Evolutionary conservation across 1,140 invertebrate genomes (phyloP).

Genomic region (Solen grandis): DNA sequence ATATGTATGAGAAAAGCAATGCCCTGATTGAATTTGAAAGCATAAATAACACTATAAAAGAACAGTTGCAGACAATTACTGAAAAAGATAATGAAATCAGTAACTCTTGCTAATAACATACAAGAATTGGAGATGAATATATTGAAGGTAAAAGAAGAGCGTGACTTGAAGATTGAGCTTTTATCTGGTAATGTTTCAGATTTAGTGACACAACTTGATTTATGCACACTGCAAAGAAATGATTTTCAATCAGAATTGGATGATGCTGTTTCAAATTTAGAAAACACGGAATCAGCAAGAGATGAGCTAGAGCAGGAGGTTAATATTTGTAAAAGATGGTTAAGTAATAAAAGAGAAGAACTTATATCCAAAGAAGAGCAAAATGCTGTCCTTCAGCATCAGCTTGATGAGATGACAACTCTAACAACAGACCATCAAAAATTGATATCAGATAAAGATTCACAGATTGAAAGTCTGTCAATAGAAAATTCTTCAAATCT

Average conservation of each 20-base stretch:
- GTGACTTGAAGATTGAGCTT: conserved; percentile 38
- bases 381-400: background rate
- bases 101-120: conserved; percentile 45
- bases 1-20: conserved; percentile 37
- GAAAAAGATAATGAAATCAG: conserved; percentile 51
- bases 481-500: too few relatives aligned
- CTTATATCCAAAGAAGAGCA: background rate
- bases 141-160: conserved; percentile 42
- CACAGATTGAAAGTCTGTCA: conserved; percentile 29
- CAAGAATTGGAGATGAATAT: conserved; percentile 47
- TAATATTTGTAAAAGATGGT: background rate
- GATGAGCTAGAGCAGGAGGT: conserved; percentile 37
- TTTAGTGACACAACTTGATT: conserved; percentile 46
- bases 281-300: conserved; percentile 51
- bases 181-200: conserved; percentile 46
- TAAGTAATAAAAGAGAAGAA: conserved; percentile 6
- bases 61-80: background rate
- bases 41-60: conserved; percentile 10
- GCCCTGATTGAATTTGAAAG: conserved; percentile 44
- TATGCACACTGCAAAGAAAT: conserved; percentile 23
- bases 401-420: conserved; percentile 25
- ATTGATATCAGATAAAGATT: background rate
- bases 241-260: conserved; percentile 31
- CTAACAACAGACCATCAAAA: conserved; percentile 19
- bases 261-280: conserved; percentile 31